A percentile compares a stretch with the other conserved stretches of the same genome.
Evolutionary conservation across 2,797 vertebrate genomes (phyloP).

Genomic region (Percopsis omiscomaycus): DNA sequence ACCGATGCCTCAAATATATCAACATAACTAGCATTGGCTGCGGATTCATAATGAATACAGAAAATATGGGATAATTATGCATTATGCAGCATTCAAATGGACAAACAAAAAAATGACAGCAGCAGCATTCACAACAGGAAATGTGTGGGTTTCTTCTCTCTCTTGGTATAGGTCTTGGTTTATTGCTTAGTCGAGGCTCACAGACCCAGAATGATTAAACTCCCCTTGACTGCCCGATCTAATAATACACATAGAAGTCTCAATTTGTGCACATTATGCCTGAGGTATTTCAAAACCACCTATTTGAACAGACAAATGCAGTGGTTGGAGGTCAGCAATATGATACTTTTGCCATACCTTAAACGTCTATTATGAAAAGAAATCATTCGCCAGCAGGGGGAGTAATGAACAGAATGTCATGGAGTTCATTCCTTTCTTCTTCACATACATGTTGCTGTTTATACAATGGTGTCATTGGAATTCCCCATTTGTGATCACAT

Average conservation of each 20-base stretch:
- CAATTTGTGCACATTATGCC: slow-evolving; percentile 65
- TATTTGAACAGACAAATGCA: slow-evolving; percentile 55
- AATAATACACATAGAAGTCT: slow-evolving; percentile 58
- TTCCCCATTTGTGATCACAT: too few species aligned
- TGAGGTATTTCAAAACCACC: slow-evolving; percentile 58
- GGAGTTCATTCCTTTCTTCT: too few species aligned
- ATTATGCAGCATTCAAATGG: background rate
- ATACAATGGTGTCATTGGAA: too few species aligned
- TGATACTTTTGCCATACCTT: background rate
- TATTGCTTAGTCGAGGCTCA: slow-evolving; percentile 44
- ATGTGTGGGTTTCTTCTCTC: background rate
- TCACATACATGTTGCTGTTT: too few species aligned
- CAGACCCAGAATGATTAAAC: slow-evolving; percentile 51
- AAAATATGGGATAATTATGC: background rate
- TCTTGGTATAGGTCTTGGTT: slow-evolving; percentile 22
- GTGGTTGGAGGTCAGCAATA: background rate
- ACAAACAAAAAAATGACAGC: background rate
- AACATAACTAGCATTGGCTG: background rate
- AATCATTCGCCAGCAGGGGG: too few species aligned
- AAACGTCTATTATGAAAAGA: background rate
- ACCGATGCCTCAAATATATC: background rate
- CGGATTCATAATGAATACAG: background rate
- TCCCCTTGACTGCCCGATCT: slow-evolving; percentile 50
- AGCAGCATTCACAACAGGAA: slow-evolving; percentile 5
- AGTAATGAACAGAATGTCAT: too few species aligned